Percentiles rank a stretch among this genome's conserved stretches.
Evolutionary conservation across 2,113 vertebrate species (phyloP).

Genomic region (Pterocles burchelli): DNA sequence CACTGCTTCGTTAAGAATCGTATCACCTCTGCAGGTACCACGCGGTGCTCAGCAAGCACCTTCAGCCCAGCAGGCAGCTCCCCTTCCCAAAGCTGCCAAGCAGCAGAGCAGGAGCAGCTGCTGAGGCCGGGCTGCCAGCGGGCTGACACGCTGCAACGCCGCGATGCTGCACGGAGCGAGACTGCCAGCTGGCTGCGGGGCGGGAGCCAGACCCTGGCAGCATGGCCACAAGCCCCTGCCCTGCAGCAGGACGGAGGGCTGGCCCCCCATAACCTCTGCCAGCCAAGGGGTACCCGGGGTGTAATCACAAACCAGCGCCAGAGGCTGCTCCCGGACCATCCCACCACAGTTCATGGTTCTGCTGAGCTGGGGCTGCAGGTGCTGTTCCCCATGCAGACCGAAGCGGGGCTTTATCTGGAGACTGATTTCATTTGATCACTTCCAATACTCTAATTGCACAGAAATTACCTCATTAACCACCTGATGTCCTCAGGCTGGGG

Average conservation of each 20-base stretch:
- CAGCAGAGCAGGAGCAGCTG: not conserved
- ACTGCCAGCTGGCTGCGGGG: not conserved
- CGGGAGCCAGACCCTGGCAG: fast-evolving
- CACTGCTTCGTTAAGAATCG: not conserved
- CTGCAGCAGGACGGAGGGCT: not conserved
- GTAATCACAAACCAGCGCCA: not conserved
- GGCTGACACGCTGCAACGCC: not conserved
- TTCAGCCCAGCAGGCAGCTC: not conserved
- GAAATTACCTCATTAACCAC: not conserved
- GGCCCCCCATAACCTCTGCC: not conserved
- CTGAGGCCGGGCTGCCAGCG: not conserved
- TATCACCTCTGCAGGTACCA: not conserved
- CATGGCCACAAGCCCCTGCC: not conserved
- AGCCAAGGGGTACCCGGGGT: not conserved
- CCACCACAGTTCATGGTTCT: not conserved
- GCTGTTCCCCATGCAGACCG: not conserved
- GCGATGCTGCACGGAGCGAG: fast-evolving
- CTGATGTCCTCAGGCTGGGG: not conserved
- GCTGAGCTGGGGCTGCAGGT: not conserved
- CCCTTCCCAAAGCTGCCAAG: not conserved
- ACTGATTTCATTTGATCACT: not conserved
- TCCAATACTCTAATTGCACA: not conserved
- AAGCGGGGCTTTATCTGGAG: not conserved
- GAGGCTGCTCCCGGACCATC: not conserved
- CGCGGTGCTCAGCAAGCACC: not conserved